These are phyloP conservation scores for Euzetes globulus DNA, from an alignment of 2,888 invertebrate genomes.

Conservation along the genomic window DNA sequence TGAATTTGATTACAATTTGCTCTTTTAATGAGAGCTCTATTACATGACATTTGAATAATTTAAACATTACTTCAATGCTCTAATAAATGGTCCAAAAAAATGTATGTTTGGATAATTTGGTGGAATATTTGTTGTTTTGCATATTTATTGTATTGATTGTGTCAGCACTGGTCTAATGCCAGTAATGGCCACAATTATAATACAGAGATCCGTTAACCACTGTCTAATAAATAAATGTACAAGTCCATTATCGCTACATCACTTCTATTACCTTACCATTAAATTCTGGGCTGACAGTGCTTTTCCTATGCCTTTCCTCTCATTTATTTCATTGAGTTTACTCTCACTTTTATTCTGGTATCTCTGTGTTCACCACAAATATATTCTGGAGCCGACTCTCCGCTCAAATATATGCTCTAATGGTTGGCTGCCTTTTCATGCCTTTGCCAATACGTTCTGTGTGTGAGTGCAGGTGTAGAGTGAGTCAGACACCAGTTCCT, in stretches of 20 bases:
- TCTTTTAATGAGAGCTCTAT: too few species aligned
- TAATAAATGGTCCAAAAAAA: too few species aligned
- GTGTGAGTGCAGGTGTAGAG: constrained; percentile 17
- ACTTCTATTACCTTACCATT: background rate
- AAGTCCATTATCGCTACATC: constrained; percentile 9
- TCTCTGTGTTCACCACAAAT: background rate
- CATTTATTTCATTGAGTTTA: background rate
- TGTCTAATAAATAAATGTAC: constrained; percentile 13
- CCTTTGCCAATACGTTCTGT: too few species aligned
- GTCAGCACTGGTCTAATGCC: background rate
- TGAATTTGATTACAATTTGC: too few species aligned
- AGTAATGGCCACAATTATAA: background rate
- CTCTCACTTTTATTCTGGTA: too few species aligned
- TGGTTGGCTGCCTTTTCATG: constrained; percentile 1
- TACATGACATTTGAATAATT: too few species aligned
- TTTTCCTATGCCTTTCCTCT: background rate
- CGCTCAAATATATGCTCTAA: background rate
- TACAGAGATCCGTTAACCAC: constrained; percentile 5
- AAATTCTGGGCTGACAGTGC: background rate
- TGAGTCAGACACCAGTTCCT: background rate
- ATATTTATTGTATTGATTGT: too few species aligned
- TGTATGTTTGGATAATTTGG: too few species aligned
- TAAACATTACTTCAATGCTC: too few species aligned
- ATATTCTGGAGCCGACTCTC: background rate
- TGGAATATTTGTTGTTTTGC: too few species aligned